These are phyloP conservation scores for Himantopus leucocephalus DNA, from an alignment of 2,113 vertebrate species.

Conservation along the genomic window DNA sequence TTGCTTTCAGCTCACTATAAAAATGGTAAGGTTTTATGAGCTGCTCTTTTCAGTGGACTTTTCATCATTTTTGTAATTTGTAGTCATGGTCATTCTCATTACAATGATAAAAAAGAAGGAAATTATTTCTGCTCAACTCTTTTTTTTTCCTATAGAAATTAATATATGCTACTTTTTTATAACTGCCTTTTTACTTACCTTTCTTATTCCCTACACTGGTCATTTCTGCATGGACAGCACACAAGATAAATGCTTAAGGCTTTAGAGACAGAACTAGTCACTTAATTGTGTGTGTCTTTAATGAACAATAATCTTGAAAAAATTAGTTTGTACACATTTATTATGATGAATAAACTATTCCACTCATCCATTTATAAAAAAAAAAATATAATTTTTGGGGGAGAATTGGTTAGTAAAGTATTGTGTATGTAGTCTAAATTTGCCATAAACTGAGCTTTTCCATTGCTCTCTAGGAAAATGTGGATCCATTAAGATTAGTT, in stretches of 20 bases:
- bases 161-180: background rate
- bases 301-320: background rate
- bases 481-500: background rate
- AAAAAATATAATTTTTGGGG: accelerated
- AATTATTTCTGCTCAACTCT: background rate
- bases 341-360: background rate
- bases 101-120: background rate
- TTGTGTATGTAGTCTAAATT: background rate
- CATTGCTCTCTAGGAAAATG: accelerated
- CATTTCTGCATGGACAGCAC: background rate
- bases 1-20: background rate
- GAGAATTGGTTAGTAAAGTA: background rate
- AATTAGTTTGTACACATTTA: background rate
- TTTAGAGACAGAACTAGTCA: background rate
- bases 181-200: background rate
- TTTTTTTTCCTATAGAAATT: background rate
- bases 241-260: background rate
- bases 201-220: background rate
- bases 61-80: background rate
- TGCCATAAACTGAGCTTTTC: background rate
- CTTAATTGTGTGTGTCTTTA: background rate
- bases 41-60: background rate
- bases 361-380: background rate
- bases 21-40: background rate
- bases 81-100: background rate